Percentiles rank a stretch among this genome's conserved stretches.
phyloP scores from a whole-genome alignment of 2,113 vertebrate genomes.

The Etheostoma cragini region DNA sequence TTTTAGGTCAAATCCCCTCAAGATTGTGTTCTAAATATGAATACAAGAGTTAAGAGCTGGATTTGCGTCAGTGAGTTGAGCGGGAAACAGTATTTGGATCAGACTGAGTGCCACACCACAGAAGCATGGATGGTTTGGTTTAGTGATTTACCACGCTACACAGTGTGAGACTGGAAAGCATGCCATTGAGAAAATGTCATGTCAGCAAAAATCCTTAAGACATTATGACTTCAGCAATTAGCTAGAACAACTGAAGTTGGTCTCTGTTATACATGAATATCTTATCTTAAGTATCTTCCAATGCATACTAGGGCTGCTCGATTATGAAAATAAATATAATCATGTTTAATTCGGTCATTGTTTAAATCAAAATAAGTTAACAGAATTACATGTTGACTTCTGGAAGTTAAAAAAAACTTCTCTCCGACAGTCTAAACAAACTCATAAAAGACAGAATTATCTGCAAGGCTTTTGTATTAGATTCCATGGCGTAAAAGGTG shows the following conservation, averaged over 20 bases:
- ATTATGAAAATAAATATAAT: no score
- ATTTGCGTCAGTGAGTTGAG: constrained; percentile 66
- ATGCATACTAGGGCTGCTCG: no score
- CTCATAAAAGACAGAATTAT: not conserved
- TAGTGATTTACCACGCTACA: constrained; percentile 11
- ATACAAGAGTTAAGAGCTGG: constrained; percentile 66
- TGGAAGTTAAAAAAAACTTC: not conserved
- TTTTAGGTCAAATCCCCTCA: constrained; percentile 59
- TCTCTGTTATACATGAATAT: no score
- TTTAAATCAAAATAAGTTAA: no score
- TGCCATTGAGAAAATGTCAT: not conserved
- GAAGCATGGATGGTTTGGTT: constrained; percentile 12
- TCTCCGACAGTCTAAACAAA: not conserved
- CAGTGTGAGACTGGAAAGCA: not conserved
- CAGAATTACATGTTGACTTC: no score
- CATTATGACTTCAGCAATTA: not conserved
- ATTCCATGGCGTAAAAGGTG: constrained; percentile 13
- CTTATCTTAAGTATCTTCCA: no score
- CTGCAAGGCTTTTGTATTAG: not conserved
- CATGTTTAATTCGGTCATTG: no score
- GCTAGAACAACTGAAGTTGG: not conserved
- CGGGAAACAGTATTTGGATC: constrained; percentile 55
- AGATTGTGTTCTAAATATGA: constrained; percentile 65
- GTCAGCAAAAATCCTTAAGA: not conserved
- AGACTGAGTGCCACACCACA: constrained; percentile 17